These are phyloP conservation scores for Aphodius sticticus DNA, from an alignment of 2,888 invertebrate species.

Conservation along the genomic window DNA sequence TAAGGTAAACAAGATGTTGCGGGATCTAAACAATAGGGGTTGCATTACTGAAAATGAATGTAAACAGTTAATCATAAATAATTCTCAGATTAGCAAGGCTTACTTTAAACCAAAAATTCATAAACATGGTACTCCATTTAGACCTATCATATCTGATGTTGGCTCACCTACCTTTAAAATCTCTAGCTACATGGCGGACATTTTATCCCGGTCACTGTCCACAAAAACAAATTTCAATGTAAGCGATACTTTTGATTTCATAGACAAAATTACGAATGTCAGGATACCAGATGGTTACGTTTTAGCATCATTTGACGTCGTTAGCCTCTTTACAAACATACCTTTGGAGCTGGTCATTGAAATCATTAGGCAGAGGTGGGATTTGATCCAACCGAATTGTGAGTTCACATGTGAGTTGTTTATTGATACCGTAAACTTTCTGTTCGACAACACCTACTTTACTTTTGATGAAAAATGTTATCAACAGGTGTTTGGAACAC, in stretches of 20 bases:
- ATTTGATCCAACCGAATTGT: slow-evolving; percentile 12
- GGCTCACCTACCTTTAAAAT: slow-evolving; percentile 22
- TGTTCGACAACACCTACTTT: slow-evolving; percentile 17
- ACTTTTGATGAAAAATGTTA: slow-evolving; percentile 12
- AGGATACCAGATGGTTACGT: slow-evolving; percentile 15
- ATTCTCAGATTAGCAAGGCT: slow-evolving; percentile 24
- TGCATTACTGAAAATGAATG: slow-evolving; percentile 16
- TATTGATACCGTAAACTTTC: slow-evolving; percentile 4
- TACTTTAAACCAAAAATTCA: slow-evolving; percentile 25
- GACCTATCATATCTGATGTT: slow-evolving; percentile 26
- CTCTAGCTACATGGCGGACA: slow-evolving; percentile 23
- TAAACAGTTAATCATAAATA: slow-evolving; percentile 15
- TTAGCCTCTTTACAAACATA: slow-evolving; percentile 17
- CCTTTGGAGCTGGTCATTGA: slow-evolving; percentile 13
- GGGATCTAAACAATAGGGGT: neutral
- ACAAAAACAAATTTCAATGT: neutral
- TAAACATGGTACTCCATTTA: slow-evolving; percentile 24
- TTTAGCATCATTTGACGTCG: slow-evolving; percentile 17
- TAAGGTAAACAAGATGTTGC: neutral
- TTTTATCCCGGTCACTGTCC: neutral
- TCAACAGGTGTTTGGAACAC: slow-evolving; percentile 9
- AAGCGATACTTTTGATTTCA: slow-evolving; percentile 5
- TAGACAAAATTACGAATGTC: neutral
- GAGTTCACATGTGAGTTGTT: slow-evolving; percentile 17
- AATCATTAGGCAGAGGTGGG: neutral